A percentile compares a stretch with the other conserved stretches of the same genome.
Evolutionary conservation across 2,113 vertebrate species (phyloP).

Genomic region (Actenoides hombroni): DNA sequence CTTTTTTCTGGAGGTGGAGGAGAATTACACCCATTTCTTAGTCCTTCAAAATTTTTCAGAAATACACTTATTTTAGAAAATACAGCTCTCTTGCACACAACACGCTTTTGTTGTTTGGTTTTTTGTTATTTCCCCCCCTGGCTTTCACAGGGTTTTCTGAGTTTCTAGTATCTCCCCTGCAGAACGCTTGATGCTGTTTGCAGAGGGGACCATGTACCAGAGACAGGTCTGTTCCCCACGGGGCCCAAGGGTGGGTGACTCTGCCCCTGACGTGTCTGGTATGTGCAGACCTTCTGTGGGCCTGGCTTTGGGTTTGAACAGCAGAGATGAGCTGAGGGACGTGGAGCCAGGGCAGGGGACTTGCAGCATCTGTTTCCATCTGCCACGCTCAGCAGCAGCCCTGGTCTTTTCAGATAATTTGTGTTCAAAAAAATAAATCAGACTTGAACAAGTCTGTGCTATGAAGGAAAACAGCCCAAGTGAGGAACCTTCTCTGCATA

Average conservation of each 20-base stretch:
- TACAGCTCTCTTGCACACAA: not conserved
- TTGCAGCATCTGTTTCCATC: not conserved
- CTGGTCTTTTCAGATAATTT: not conserved
- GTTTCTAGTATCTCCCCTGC: not conserved
- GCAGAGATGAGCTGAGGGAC: not conserved
- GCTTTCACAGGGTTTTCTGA: not conserved
- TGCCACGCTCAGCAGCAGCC: not conserved
- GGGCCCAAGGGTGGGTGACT: not conserved
- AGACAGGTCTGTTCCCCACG: not conserved
- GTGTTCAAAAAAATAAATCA: not conserved
- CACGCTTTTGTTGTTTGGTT: too few species aligned
- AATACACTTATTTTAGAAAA: not conserved
- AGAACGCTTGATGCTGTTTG: not conserved
- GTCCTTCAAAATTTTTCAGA: not conserved
- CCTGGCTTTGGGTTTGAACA: not conserved
- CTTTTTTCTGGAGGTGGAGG: not conserved
- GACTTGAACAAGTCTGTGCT: not conserved
- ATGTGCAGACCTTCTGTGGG: not conserved
- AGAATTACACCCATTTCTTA: not conserved
- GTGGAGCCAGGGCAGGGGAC: rapidly evolving
- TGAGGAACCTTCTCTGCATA: not conserved
- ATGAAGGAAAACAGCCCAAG: not conserved
- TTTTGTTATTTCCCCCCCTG: too few species aligned
- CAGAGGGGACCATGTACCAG: not conserved
- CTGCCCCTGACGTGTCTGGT: not conserved